phyloP scores from a whole-genome alignment of 2,113 vertebrate genomes.

The Dinomys branickii region DNA sequence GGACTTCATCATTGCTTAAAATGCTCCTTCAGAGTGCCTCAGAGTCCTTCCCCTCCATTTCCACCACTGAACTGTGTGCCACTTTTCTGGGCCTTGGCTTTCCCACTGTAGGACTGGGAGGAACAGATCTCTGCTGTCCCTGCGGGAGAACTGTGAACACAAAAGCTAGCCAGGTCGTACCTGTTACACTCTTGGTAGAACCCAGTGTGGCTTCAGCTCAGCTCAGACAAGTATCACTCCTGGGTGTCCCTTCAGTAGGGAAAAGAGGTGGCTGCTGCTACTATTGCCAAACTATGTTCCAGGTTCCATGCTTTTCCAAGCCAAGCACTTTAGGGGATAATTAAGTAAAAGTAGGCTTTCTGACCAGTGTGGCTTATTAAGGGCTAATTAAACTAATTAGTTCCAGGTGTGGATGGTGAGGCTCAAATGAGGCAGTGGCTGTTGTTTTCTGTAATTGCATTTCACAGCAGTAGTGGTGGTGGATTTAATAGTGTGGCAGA shows the following conservation, averaged over 20 bases:
- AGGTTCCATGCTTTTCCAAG: constrained; percentile 75
- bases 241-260: background rate
- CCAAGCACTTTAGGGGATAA: constrained; percentile 88
- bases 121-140: background rate
- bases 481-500: background rate
- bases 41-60: background rate
- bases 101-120: background rate
- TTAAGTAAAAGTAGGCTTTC: constrained; percentile 91
- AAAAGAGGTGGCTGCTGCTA: constrained; percentile 76
- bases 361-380: constrained; percentile 89
- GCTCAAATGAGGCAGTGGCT: constrained; percentile 81
- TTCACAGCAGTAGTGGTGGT: constrained; percentile 72
- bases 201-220: background rate
- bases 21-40: background rate
- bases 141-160: background rate
- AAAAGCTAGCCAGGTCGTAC: background rate
- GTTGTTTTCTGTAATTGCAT: constrained; percentile 88
- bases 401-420: constrained; percentile 88
- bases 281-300: constrained; percentile 63
- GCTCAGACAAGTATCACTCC: background rate
- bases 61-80: background rate
- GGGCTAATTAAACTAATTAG: constrained; percentile 90
- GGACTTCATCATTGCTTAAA: background rate
- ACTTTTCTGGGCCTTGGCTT: background rate
- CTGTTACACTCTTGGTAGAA: background rate